Conservation (phyloP, 2,888 invertebrate genomes). For the Oscheius sp. region DNA sequence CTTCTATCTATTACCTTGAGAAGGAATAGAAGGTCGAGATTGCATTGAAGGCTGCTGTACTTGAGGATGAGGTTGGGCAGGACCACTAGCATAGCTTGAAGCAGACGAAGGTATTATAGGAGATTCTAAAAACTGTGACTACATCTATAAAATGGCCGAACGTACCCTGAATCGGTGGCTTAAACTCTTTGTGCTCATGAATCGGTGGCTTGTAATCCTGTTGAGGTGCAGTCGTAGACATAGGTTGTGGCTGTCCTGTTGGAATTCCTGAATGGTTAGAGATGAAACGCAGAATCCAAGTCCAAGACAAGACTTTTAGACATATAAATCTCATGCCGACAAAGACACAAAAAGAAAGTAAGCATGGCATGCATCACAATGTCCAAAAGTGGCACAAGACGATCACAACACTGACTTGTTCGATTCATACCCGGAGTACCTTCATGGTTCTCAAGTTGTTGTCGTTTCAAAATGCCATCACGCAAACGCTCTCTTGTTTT, state of each 20-base stretch:
- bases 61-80: conserved; percentile 20
- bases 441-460: conserved; percentile 8
- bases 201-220: not conserved
- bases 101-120: not conserved
- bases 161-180: not conserved
- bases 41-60: not conserved
- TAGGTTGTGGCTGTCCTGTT: no score
- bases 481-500: conserved; percentile 5
- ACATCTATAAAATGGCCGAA: not conserved
- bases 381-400: not conserved
- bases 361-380: conserved; percentile 19
- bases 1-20: not conserved
- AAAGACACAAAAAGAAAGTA: conserved; percentile 7
- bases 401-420: conserved; percentile 34
- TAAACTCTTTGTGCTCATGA: not conserved
- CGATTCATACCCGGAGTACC: conserved; percentile 27
- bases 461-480: not conserved
- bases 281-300: not conserved
- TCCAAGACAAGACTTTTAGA: conserved; percentile 4
- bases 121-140: not conserved
- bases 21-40: not conserved
- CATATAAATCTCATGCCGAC: conserved; percentile 13
- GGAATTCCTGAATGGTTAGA: not conserved
- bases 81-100: not conserved
- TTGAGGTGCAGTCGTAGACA: not conserved